Percentiles rank a stretch among this genome's conserved stretches.
phyloP scores from a whole-genome alignment of 1,140 invertebrate species.

The Orchestia grillus region DNA sequence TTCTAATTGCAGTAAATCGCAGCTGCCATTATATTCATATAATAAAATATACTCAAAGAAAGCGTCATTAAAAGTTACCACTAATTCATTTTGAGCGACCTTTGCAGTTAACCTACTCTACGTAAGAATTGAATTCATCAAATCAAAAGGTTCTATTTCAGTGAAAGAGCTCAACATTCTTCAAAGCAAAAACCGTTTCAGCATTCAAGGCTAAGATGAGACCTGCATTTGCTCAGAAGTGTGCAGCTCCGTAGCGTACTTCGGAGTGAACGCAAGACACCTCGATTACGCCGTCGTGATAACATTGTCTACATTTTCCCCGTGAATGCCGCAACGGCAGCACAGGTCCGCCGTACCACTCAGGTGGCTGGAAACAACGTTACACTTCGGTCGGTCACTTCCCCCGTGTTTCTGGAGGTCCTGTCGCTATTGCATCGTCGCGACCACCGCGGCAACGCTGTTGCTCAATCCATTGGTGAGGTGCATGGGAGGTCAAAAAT shows the following conservation, averaged over 20 bases:
- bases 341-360: not conserved
- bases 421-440: not conserved
- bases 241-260: not conserved
- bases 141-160: not conserved
- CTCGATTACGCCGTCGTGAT: not conserved
- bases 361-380: not conserved
- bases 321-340: not conserved
- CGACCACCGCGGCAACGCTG: not conserved
- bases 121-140: not conserved
- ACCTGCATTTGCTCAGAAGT: not conserved
- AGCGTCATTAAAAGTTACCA: not conserved
- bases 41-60: too few species aligned
- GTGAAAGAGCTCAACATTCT: not conserved
- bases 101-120: not conserved
- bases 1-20: not conserved
- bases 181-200: not conserved
- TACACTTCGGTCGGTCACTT: not conserved
- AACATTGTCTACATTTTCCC: not conserved
- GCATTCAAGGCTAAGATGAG: not conserved
- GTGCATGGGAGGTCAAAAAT: not conserved
- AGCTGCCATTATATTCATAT: not conserved
- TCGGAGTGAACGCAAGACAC: not conserved
- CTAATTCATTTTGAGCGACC: not conserved
- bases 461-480: not conserved
- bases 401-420: not conserved